Evolutionary conservation across 1,140 invertebrate species (phyloP).

Genomic region (Drosophila athabasca): DNA sequence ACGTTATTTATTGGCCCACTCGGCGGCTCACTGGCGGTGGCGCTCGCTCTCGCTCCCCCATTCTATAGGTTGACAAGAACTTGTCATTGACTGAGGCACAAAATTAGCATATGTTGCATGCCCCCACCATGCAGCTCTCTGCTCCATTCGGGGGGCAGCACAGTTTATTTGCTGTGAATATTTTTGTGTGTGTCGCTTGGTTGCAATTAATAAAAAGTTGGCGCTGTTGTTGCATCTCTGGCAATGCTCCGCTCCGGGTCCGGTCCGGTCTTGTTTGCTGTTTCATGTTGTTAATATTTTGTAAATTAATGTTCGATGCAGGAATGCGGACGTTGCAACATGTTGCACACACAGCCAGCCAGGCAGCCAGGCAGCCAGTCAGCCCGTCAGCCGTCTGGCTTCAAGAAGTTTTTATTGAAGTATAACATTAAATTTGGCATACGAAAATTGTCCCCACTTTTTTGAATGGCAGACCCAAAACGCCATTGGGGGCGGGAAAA

Average conservation of each 20-base stretch:
- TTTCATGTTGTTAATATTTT: conserved; percentile 77
- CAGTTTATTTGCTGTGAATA: conserved; percentile 64
- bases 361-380: conserved; percentile 7
- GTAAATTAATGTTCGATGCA: conserved; percentile 79
- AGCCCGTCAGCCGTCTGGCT: conserved; percentile 38
- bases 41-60: conserved; percentile 3
- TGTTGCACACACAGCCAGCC: conserved; percentile 17
- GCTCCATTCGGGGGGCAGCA: conserved; percentile 43
- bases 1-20: conserved; percentile 64
- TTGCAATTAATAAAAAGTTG: conserved; percentile 78
- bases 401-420: conserved; percentile 73
- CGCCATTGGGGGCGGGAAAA: neutral
- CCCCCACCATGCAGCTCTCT: conserved; percentile 38
- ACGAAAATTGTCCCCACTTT: neutral
- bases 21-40: conserved; percentile 12
- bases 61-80: conserved; percentile 57
- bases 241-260: no score
- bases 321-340: conserved; percentile 70
- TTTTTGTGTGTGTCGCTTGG: conserved; percentile 62
- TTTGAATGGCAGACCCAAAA: conserved; percentile 7
- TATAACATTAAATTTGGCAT: conserved; percentile 78
- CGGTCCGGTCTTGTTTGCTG: conserved; percentile 16
- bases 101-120: conserved; percentile 32
- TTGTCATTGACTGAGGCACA: conserved; percentile 62
- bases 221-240: conserved; percentile 50